Base-by-base conservation (phyloP, 1,140 invertebrate genomes). In the Anoplolepis gracilipes region DNA sequence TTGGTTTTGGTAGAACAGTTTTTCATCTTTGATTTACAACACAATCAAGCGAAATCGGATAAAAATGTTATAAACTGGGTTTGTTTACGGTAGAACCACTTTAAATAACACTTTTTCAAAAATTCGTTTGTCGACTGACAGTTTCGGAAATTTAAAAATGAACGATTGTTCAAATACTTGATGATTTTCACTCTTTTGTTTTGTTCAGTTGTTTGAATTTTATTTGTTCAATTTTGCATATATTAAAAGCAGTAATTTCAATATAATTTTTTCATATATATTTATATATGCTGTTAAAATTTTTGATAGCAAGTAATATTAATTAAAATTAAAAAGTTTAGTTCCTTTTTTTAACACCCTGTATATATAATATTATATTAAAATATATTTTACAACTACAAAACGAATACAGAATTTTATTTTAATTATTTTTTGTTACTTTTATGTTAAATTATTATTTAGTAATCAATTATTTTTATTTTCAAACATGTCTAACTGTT, bases 61-160 rank as follows among this genome's bases (percentile, higher is more conserved):
- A 57, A 72, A 49, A 70, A 57, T 30, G 69, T 70, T 72, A 57
- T 72, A 59, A 72, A 81, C 67, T 42, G 78, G 10, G 28, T 46
- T 81, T 25, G 53, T 70, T 46, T 69, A 55, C n/a, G n/a, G n/a
- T 6, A 4, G n/a, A 57, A 81, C 36, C 30, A 25, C 42, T 79
- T 36, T 55, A 13, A 64, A 53, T 6, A 72, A 36, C 36, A 70
- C 55, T 81, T 81, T 79, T 81, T 39, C 49, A 13, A 57, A 10
- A 81, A 42, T 8, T 30, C 25, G 36, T 70, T 81, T 81, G 36
- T 70, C 19, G 11, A 39, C 25, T 30, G 25, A 81, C 39, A 72
- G 25, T 81, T 70, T 70, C 7, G 7, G 13, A 8, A 59, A 72
- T 81, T 42, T 81, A 30, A 72, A 78, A 81, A 8, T 22, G n/a